These are phyloP conservation scores for Syndactyla subalaris DNA, from an alignment of 2,797 vertebrate genomes.

Conservation along the genomic window DNA sequence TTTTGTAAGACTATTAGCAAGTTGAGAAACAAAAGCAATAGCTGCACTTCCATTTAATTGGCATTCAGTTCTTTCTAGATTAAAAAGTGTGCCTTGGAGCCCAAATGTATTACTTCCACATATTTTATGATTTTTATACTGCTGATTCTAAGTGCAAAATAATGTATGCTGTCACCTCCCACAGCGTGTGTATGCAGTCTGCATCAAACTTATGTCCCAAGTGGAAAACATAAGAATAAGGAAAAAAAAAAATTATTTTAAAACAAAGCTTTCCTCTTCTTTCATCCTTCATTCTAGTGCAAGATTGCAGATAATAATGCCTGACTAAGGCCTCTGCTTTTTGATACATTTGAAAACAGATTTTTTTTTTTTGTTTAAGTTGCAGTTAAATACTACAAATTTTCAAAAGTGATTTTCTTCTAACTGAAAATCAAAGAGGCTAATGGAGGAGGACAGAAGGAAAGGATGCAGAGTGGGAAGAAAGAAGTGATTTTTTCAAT, in stretches of 20 bases:
- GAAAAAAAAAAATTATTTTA: neutral
- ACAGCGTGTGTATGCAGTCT: neutral
- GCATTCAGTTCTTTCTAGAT: neutral
- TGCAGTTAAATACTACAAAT: neutral
- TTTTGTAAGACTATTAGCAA: neutral
- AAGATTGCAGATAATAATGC: neutral
- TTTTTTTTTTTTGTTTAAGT: neutral
- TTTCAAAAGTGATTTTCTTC: neutral
- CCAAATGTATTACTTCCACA: neutral
- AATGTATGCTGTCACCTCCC: neutral
- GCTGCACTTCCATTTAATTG: neutral
- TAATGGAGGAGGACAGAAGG: neutral
- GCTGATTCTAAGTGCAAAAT: neutral
- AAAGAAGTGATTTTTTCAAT: neutral
- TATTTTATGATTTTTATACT: neutral
- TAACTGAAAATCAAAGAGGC: neutral
- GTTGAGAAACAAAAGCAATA: neutral
- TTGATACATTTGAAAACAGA: neutral
- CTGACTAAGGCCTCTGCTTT: neutral
- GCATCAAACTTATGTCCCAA: neutral
- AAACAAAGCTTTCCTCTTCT: neutral
- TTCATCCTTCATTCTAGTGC: neutral
- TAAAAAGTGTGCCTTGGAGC: neutral
- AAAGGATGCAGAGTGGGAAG: neutral
- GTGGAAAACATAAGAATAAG: neutral